Conservation (phyloP, 1,140 invertebrate genomes). For the Aleiodes sp. region DNA sequence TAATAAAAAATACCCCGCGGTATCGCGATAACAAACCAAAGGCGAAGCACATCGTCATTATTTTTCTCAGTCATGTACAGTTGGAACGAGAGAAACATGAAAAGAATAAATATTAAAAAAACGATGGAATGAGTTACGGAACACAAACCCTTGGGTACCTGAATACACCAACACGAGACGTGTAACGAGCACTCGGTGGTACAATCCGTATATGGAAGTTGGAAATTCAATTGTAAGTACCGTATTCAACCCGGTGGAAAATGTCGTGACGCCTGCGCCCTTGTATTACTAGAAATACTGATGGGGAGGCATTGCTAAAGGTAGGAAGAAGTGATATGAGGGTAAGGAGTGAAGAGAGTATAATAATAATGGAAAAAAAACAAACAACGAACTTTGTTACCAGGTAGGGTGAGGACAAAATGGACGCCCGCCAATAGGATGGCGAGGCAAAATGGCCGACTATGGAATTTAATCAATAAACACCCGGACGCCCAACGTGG, state of each 20-base stretch:
- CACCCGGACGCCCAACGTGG: slow-evolving; percentile 40
- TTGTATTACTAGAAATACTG: too few species aligned
- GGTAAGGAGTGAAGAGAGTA: neutral
- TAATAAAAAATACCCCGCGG: neutral
- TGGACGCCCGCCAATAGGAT: slow-evolving; percentile 61
- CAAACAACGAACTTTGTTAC: slow-evolving; percentile 27
- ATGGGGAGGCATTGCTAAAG: slow-evolving; percentile 15
- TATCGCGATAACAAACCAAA: neutral
- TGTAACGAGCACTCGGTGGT: slow-evolving; percentile 30
- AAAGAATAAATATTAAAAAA: slow-evolving; percentile 11
- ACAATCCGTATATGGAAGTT: slow-evolving; percentile 19
- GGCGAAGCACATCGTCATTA: neutral
- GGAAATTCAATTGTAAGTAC: slow-evolving; percentile 51
- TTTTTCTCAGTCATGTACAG: neutral
- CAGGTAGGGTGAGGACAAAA: slow-evolving; percentile 54
- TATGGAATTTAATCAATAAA: slow-evolving; percentile 66
- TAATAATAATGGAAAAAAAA: neutral
- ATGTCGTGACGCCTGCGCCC: slow-evolving; percentile 58
- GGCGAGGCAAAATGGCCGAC: slow-evolving; percentile 61
- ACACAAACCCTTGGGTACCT: neutral
- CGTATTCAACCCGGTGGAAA: slow-evolving; percentile 34
- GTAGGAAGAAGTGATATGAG: slow-evolving; percentile 26
- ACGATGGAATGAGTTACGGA: slow-evolving; percentile 13
- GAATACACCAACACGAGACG: slow-evolving; percentile 10
- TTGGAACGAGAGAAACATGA: neutral